Conservation (phyloP, 2,888 invertebrate genomes). For the Alloscopus bannaensis region DNA sequence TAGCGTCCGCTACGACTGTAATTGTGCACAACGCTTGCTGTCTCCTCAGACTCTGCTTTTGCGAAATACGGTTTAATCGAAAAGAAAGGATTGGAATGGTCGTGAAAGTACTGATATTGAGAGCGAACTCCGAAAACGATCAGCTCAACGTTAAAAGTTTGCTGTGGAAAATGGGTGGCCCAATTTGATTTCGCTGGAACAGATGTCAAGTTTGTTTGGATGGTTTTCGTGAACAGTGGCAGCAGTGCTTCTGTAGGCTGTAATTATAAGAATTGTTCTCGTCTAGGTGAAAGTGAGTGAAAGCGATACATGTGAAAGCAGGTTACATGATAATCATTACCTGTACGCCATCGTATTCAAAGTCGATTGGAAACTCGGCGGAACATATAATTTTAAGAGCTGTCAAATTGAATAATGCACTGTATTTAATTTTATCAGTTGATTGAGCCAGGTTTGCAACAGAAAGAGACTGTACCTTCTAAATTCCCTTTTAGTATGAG, state of each 20-base stretch:
- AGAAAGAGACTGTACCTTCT: too few species aligned
- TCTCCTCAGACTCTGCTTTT: background rate
- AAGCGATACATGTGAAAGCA: too few species aligned
- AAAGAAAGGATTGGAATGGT: slow-evolving; percentile 6
- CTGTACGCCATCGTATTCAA: slow-evolving; percentile 29
- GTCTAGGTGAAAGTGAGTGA: too few species aligned
- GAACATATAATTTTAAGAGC: slow-evolving; percentile 21
- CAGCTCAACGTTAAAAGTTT: slow-evolving; percentile 12
- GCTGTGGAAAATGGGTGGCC: background rate
- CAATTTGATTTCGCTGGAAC: background rate
- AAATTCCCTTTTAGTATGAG: slow-evolving; percentile 5
- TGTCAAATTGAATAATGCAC: background rate
- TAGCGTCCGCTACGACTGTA: slow-evolving; percentile 3
- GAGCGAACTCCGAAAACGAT: slow-evolving; percentile 17
- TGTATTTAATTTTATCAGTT: background rate
- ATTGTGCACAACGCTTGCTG: background rate
- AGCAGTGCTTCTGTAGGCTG: slow-evolving; percentile 20
- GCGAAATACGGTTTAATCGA: slow-evolving; percentile 6
- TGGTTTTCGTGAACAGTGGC: slow-evolving; percentile 10
- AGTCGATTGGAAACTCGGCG: slow-evolving; percentile 7
- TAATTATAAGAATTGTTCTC: background rate
- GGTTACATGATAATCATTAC: background rate
- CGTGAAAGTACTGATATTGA: slow-evolving; percentile 21
- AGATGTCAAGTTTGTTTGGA: background rate
- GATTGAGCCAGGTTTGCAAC: background rate